Percentiles rank a stretch among this genome's conserved stretches.
phyloP scores from a whole-genome alignment of 2,888 invertebrate species.

The Meandrusa payeni region DNA sequence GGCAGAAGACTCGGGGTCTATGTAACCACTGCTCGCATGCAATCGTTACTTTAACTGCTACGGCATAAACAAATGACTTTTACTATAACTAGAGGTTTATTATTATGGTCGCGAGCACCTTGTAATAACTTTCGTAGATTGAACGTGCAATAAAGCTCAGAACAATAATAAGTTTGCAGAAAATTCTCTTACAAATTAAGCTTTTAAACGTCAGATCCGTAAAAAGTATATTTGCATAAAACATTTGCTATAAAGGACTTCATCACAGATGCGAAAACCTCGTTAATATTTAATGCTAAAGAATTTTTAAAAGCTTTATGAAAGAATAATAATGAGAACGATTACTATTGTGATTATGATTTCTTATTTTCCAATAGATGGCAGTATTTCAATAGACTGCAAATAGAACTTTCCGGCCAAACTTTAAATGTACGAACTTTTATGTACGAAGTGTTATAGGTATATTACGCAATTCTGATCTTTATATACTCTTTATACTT shows the following conservation, averaged over 20 bases:
- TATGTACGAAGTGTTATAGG: too few relatives aligned
- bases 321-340: background rate
- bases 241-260: slow-evolving; percentile 17
- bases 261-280: slow-evolving; percentile 8
- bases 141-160: slow-evolving; percentile 14
- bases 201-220: slow-evolving; percentile 13
- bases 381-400: too few relatives aligned
- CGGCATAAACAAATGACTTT: slow-evolving; percentile 3
- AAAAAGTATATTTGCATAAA: slow-evolving; percentile 21
- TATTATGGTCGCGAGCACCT: slow-evolving; percentile 9
- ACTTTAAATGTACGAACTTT: too few relatives aligned
- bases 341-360: background rate
- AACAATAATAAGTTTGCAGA: slow-evolving; percentile 15
- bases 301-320: slow-evolving; percentile 11
- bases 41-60: background rate
- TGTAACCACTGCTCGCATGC: background rate
- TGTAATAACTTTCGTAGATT: slow-evolving; percentile 13
- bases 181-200: slow-evolving; percentile 14
- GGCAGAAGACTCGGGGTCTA: too few relatives aligned
- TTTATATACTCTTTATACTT: too few relatives aligned
- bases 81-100: slow-evolving; percentile 10
- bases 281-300: slow-evolving; percentile 14
- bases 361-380: too few relatives aligned
- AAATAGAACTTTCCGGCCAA: too few relatives aligned
- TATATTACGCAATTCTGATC: too few relatives aligned